Evolutionary conservation across 2,113 vertebrate genomes (phyloP), one percentile per base, ranked within the genome.

Genomic region (Amphilophus citrinellus): DNA sequence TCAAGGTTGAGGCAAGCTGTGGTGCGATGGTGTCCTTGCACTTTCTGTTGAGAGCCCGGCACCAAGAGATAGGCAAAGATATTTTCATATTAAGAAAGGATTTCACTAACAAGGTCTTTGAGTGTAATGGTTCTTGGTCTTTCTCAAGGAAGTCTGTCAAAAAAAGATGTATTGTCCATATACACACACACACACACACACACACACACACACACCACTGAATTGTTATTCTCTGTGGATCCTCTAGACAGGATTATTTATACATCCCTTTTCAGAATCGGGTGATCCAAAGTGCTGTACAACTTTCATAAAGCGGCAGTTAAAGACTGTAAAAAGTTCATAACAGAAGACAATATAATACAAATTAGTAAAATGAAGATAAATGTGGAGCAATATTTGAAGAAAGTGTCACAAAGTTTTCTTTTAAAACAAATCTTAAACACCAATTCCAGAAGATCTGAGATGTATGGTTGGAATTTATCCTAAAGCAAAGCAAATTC

Each of bases 1-100:
- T 92, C 89, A 92, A 91, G 92, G 94, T 94, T 93, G 88, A 90
- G 79, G 57, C 61, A 63, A 79, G 77, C 86, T 88, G 78, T 89
- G 84, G 80, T 80, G 86, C 37, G 81, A 80, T 75, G 81, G 84
- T 88, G 89, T 91, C 91, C 89, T 93, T 89, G 84, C 77, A 85
- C 88, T 87, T 78, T 92, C 84, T 76, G 68, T 56, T 79, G 77
- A 79, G 76, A 87, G 76, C 62, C n/a, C 30, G 50, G 11, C 65
- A 85, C 66, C 11, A 47, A 83, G 15, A 86, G 78, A 89, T 82
- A 80, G 68, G 57, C 13, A 84, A 61, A 81, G 56, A 80, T 81
- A 75, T 71, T 73, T 75, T 79, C 27, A 44, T 42, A 76, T 84
- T 76, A 50, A 77, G 22, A 87, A 80, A 42, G 27, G 32, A 35